These are phyloP conservation scores for Pampusana beccarii DNA, from an alignment of 2,113 vertebrate species.

Conservation along the genomic window DNA sequence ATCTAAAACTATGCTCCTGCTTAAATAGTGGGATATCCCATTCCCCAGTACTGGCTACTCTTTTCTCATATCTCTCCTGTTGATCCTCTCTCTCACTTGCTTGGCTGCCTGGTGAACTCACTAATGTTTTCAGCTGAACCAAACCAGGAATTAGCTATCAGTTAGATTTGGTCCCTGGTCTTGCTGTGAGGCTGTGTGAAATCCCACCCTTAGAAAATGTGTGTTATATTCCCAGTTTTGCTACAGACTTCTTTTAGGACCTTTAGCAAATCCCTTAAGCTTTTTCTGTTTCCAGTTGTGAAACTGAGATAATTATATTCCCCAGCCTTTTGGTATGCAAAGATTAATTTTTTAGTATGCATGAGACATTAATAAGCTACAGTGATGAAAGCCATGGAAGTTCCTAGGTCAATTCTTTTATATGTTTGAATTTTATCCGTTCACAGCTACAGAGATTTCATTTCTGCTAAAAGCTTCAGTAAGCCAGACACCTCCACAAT, in stretches of 20 bases:
- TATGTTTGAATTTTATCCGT: neutral
- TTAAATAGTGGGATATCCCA: neutral
- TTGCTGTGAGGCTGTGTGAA: neutral
- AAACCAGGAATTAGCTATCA: neutral
- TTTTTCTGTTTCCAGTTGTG: neutral
- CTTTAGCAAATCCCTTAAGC: constrained; percentile 12
- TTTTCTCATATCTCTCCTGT: neutral
- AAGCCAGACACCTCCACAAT: neutral
- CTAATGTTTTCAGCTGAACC: neutral
- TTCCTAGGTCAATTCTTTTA: neutral
- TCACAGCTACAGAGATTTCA: neutral
- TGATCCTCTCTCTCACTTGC: neutral
- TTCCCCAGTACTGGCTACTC: neutral
- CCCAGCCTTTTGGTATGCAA: neutral
- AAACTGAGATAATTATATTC: constrained; percentile 1
- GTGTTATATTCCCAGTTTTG: neutral
- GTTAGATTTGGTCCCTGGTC: neutral
- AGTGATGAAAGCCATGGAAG: neutral
- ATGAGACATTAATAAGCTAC: neutral
- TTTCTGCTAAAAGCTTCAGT: neutral
- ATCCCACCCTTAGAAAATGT: neutral
- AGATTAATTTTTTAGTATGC: constrained; percentile 25
- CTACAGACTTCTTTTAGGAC: neutral
- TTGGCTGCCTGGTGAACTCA: neutral
- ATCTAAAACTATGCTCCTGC: neutral